Percentiles rank a stretch among this genome's conserved stretches.
These are phyloP conservation scores for Lagopus muta DNA, from an alignment of 2,113 vertebrate genomes.

Conservation along the genomic window DNA sequence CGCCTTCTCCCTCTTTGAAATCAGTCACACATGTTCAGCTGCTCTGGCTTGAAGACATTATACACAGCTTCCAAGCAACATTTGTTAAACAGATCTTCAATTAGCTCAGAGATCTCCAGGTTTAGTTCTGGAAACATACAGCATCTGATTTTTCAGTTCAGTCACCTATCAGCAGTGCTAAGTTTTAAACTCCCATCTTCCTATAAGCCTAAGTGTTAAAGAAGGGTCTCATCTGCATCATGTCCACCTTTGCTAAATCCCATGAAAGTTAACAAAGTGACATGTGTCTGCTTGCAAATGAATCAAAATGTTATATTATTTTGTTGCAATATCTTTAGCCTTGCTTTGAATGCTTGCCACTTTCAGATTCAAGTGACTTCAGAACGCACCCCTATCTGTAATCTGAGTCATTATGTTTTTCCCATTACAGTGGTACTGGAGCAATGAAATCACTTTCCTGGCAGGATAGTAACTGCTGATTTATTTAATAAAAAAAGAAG, in stretches of 20 bases:
- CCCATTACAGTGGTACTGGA: background rate
- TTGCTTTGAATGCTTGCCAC: background rate
- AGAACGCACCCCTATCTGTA: background rate
- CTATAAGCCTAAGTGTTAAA: background rate
- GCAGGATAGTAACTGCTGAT: background rate
- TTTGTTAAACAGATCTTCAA: slow-evolving; percentile 38
- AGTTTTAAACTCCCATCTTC: background rate
- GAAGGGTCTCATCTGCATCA: background rate
- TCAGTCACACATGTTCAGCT: background rate
- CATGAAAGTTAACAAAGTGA: background rate
- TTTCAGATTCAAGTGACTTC: background rate
- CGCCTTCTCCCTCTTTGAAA: slow-evolving; percentile 3
- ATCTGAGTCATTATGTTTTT: background rate
- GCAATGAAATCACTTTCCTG: background rate
- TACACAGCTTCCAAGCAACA: background rate
- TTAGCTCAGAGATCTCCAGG: background rate
- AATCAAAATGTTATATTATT: background rate
- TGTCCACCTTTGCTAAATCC: background rate
- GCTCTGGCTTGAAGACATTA: slow-evolving; percentile 11
- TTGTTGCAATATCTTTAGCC: background rate
- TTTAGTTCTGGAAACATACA: slow-evolving; percentile 47
- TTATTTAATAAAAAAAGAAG: background rate
- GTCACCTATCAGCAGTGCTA: background rate
- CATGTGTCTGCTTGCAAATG: background rate
- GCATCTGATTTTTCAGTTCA: background rate